Evolutionary conservation across 2,888 invertebrate species (phyloP).

Genomic region (Protodeltote pygarga): DNA sequence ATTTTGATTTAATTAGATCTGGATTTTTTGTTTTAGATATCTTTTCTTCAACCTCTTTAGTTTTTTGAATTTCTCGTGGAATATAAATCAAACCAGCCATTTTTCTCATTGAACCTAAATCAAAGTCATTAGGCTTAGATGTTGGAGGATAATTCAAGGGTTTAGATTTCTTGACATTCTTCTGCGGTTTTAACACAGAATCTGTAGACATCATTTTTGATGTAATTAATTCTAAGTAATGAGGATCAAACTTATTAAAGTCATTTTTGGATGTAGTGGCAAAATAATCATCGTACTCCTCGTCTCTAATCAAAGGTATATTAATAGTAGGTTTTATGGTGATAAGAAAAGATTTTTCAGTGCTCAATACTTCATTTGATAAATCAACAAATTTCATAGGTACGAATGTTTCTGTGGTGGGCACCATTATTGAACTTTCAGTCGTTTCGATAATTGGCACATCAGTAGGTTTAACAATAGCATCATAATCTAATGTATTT

Average conservation of each 20-base stretch:
- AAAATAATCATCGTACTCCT: constrained; percentile 46
- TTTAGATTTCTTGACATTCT: constrained; percentile 6
- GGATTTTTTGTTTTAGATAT: neutral
- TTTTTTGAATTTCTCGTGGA: constrained; percentile 9
- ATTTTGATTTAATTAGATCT: neutral
- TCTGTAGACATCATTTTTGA: constrained; percentile 29
- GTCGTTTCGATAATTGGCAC: neutral
- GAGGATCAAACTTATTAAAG: constrained; percentile 34
- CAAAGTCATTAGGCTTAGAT: constrained; percentile 7
- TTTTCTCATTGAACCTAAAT: constrained; percentile 34
- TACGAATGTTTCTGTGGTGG: constrained; percentile 24
- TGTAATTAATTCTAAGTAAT: constrained; percentile 44
- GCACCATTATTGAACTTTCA: neutral
- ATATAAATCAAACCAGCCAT: constrained; percentile 29
- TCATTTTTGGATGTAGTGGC: constrained; percentile 18
- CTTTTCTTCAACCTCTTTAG: constrained; percentile 16
- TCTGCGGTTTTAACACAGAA: neutral
- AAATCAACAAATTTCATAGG: constrained; percentile 19
- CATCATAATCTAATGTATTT: neutral
- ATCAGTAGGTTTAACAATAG: constrained; percentile 1
- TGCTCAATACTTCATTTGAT: constrained; percentile 8
- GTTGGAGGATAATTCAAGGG: constrained; percentile 1
- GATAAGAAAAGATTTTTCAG: constrained; percentile 16
- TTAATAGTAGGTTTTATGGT: constrained; percentile 2
- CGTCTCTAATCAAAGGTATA: constrained; percentile 29